Evolutionary conservation across 2,797 vertebrate species (phyloP), one percentile per base, ranked within the genome.

Genomic region (Manis pentadactyla): DNA sequence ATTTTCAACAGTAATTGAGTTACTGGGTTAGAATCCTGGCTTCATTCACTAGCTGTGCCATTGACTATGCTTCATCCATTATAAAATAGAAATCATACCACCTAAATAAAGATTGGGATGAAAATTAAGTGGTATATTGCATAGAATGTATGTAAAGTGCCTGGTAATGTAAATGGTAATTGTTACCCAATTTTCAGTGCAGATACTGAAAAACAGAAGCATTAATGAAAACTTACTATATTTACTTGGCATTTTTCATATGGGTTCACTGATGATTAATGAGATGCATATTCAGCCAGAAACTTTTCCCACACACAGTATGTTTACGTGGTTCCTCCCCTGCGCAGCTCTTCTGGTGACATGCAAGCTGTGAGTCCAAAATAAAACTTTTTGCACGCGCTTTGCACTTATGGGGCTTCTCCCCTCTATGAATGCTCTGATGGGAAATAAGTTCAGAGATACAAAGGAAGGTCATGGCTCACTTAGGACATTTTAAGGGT

Each of bases 371-470:
- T 49, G 84, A 96, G 4, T 94, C 82, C 23, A 69, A 81, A 93
- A 69, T 66, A 78, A 97, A 97, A 81, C 49, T 46, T 82, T 96
- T 46, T 57, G 5, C 21, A 75, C 73, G 57, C 6, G 31, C 88
- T 94, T 95, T 95, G 61, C 91, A 85, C 29, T 73, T 74, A 83
- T 90, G 85, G 75, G 64, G 59, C 71, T 68, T 96, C 81, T 93
- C 93, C 66, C 31, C 31, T 14, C 31, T 59, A 17, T 97, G 95
- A 92, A 57, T 63, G 57, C 64, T 87, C 17, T 97, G 89, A 90
- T 94, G 97, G 63, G 87, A 95, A 78, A 95, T 53, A 49, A 96
- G 91, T 61, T 97, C 94, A 3, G 86, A 96, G 59, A 97, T 69
- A 95, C 34, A 42, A 81, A 92, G 93, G 89, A 96, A 97, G 42